phyloP scores from a whole-genome alignment of 1,140 invertebrate species.

The Cryptotermes secundus region DNA sequence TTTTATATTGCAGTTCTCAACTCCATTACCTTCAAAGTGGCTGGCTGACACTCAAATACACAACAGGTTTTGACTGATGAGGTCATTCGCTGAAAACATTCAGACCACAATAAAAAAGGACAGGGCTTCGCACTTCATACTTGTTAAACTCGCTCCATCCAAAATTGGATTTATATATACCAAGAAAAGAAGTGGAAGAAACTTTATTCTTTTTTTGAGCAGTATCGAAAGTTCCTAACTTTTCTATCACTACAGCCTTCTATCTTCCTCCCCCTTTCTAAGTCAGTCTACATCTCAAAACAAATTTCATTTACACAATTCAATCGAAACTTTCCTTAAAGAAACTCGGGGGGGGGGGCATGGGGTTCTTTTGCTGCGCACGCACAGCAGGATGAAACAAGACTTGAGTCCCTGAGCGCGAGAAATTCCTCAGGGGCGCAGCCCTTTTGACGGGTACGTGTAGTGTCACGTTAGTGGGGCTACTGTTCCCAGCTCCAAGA shows the following conservation, averaged over 20 bases:
- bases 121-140: background rate
- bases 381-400: background rate
- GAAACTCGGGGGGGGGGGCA: background rate
- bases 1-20: background rate
- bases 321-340: constrained; percentile 17
- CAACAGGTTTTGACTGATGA: constrained; percentile 1
- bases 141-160: background rate
- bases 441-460: background rate
- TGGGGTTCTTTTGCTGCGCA: background rate
- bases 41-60: background rate
- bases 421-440: background rate
- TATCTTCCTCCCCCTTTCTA: background rate
- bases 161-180: constrained; percentile 16
- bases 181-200: background rate
- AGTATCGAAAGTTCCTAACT: background rate
- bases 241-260: background rate
- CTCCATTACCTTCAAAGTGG: background rate
- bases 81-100: background rate
- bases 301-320: constrained; percentile 9
- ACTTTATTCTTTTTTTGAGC: background rate
- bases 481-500: too few relatives aligned
- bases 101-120: constrained; percentile 7
- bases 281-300: constrained; percentile 9
- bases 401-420: background rate
- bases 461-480: background rate